These are phyloP conservation scores for Cyanistes caeruleus DNA, from an alignment of 2,113 vertebrate species.

Conservation along the genomic window DNA sequence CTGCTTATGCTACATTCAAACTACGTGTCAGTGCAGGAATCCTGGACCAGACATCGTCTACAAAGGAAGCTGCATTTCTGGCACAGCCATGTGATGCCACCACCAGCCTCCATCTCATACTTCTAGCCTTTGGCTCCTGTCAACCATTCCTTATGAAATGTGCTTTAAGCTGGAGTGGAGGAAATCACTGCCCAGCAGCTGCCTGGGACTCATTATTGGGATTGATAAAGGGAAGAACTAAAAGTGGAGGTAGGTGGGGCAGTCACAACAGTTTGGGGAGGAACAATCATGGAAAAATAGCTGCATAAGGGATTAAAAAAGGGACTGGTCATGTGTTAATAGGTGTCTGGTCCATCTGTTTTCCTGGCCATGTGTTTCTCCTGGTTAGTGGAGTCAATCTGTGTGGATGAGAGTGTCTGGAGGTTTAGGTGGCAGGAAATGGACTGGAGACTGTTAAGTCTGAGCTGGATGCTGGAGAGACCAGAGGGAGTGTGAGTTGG, in stretches of 20 bases:
- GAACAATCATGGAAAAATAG: background rate
- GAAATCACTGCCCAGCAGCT: background rate
- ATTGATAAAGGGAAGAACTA: background rate
- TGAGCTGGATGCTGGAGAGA: background rate
- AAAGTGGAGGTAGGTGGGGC: background rate
- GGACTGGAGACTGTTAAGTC: background rate
- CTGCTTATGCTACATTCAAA: background rate
- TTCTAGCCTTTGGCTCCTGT: background rate
- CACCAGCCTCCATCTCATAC: background rate
- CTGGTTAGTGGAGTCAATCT: background rate
- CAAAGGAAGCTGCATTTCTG: background rate
- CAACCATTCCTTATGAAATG: background rate
- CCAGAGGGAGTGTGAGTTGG: background rate
- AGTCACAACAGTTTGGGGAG: too few species aligned
- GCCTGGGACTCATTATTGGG: background rate
- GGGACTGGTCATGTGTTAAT: rapidly evolving
- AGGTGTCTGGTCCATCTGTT: background rate
- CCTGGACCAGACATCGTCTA: background rate
- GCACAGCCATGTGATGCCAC: background rate
- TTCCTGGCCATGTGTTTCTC: background rate
- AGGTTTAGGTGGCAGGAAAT: background rate
- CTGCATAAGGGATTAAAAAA: background rate
- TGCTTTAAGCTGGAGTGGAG: background rate
- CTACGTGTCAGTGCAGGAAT: background rate
- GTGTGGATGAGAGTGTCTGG: background rate